Percentiles rank a stretch among this genome's conserved stretches.
These are phyloP conservation scores for Apantesis nais DNA, from an alignment of 2,888 invertebrate genomes.

Conservation along the genomic window DNA sequence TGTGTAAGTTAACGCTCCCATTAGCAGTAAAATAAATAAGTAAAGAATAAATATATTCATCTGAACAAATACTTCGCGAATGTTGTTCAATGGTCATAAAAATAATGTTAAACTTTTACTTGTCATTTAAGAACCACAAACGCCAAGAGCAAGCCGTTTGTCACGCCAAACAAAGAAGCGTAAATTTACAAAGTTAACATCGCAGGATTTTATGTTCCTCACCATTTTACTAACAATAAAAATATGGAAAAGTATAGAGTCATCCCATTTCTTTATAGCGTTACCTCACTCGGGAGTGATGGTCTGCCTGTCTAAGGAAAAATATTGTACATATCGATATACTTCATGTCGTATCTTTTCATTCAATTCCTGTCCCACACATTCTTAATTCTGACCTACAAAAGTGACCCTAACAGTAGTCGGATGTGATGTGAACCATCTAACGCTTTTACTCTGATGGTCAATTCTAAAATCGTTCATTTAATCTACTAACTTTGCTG, in stretches of 20 bases:
- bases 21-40: conserved; percentile 17
- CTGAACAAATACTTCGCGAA: conserved; percentile 13
- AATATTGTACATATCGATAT: background rate
- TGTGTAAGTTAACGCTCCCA: background rate
- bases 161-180: conserved; percentile 60
- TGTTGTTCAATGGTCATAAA: conserved; percentile 31
- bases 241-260: conserved; percentile 13
- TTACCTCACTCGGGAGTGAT: background rate
- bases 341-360: background rate
- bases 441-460: too few species aligned
- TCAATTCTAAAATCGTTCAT: too few species aligned
- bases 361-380: background rate
- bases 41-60: background rate
- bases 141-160: conserved; percentile 30
- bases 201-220: conserved; percentile 29
- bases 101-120: conserved; percentile 30
- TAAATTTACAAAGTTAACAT: conserved; percentile 65
- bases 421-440: too few species aligned
- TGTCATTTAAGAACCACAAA: conserved; percentile 41
- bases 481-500: too few species aligned
- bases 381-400: too few species aligned
- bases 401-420: too few species aligned
- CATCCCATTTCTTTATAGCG: background rate
- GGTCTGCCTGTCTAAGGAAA: background rate
- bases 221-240: conserved; percentile 26